Percentiles rank a stretch among this genome's conserved stretches.
phyloP scores from a whole-genome alignment of 2,888 invertebrate genomes.

The Temnothorax rugatulus region DNA sequence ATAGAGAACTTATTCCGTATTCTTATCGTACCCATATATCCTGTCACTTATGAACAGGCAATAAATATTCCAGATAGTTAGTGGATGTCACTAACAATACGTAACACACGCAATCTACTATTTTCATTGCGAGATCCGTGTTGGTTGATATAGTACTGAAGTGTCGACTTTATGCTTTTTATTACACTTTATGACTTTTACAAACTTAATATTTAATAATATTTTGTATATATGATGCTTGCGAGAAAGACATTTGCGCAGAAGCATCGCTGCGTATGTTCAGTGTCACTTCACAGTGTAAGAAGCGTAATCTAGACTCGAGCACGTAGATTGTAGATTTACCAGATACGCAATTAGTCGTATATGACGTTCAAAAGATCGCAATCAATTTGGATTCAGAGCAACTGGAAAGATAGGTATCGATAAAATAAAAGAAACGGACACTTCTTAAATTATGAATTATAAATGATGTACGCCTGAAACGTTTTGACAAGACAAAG shows the following conservation, averaged over 20 bases:
- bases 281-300: conserved; percentile 5
- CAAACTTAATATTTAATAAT: conserved; percentile 46
- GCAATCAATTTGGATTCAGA: conserved; percentile 7
- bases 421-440: background rate
- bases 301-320: background rate
- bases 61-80: conserved; percentile 19
- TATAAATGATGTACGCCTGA: background rate
- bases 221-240: conserved; percentile 33
- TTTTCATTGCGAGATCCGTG: conserved; percentile 13
- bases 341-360: background rate
- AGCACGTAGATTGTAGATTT: background rate
- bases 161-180: conserved; percentile 7
- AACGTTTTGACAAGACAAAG: background rate
- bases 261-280: background rate
- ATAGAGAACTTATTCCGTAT: background rate
- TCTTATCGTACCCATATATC: conserved; percentile 11
- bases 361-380: background rate
- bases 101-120: background rate
- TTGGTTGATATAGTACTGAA: conserved; percentile 7
- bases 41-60: background rate
- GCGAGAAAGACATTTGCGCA: background rate
- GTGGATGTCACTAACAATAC: background rate
- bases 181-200: background rate
- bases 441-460: background rate
- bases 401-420: conserved; percentile 17